Evolutionary conservation across 2,888 invertebrate genomes (phyloP).

Genomic region (Sphaerophoria rueppellii): DNA sequence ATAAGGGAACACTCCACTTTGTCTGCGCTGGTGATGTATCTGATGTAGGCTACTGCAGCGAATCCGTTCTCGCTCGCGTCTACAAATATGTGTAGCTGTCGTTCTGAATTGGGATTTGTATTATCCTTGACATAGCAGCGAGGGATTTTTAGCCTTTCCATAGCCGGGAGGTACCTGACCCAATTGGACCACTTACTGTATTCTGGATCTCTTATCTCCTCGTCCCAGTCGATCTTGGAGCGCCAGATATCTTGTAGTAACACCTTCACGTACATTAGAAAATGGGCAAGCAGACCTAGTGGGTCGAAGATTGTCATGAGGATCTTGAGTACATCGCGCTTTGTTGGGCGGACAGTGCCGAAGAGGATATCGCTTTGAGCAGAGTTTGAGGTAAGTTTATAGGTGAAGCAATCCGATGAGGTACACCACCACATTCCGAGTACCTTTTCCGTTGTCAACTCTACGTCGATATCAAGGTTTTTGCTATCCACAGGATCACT

Average conservation of each 20-base stretch:
- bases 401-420: neutral
- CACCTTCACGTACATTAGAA: constrained; percentile 1
- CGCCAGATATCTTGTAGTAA: constrained; percentile 2
- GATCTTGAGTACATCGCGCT: neutral
- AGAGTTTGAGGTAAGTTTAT: neutral
- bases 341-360: neutral
- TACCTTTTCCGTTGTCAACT: constrained; percentile 4
- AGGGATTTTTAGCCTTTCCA: neutral
- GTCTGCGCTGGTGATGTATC: neutral
- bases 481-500: neutral
- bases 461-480: neutral
- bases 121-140: neutral
- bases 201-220: neutral
- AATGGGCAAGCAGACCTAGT: neutral
- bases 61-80: constrained; percentile 14
- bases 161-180: neutral
- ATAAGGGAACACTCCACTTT: neutral
- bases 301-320: neutral
- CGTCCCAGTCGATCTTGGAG: constrained; percentile 1
- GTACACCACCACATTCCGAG: constrained; percentile 24
- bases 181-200: neutral
- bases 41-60: neutral
- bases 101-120: neutral
- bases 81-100: neutral
- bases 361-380: neutral